Evolutionary conservation across 2,888 invertebrate species (phyloP).

Genomic region (Notodonta dromedarius): DNA sequence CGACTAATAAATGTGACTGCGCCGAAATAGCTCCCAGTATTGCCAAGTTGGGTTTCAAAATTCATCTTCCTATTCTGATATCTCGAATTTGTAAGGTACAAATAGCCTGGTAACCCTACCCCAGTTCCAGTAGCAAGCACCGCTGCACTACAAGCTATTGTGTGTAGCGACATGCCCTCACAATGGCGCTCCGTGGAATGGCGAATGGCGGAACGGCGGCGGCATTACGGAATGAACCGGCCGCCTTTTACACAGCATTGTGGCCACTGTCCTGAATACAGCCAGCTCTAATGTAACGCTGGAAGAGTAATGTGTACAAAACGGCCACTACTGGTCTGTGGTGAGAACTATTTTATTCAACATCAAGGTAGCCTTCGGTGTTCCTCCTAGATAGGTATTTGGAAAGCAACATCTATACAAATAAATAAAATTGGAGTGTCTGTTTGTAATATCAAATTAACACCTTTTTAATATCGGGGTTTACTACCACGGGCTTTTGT

Average conservation of each 20-base stretch:
- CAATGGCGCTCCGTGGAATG: constrained; percentile 1
- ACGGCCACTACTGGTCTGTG: not conserved
- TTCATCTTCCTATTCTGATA: not conserved
- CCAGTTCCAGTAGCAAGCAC: not conserved
- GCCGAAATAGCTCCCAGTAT: too few relatives aligned
- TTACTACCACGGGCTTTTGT: too few relatives aligned
- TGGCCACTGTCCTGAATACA: not conserved
- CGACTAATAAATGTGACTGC: too few relatives aligned
- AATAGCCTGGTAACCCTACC: not conserved
- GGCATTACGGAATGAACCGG: constrained; percentile 2
- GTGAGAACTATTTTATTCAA: too few relatives aligned
- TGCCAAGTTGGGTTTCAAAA: not conserved
- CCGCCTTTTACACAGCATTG: not conserved
- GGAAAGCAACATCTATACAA: too few relatives aligned
- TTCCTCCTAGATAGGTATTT: too few relatives aligned
- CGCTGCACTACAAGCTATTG: not conserved
- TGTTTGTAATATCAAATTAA: too few relatives aligned
- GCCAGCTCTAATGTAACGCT: not conserved
- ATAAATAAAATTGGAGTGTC: too few relatives aligned
- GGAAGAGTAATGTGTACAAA: not conserved
- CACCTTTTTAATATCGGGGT: too few relatives aligned
- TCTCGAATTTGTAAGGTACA: not conserved
- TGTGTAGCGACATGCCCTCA: not conserved
- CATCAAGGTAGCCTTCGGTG: too few relatives aligned
- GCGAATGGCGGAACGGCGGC: not conserved